Conservation (phyloP, 2,797 vertebrate genomes). For the Pipistrellus nathusii region DNA sequence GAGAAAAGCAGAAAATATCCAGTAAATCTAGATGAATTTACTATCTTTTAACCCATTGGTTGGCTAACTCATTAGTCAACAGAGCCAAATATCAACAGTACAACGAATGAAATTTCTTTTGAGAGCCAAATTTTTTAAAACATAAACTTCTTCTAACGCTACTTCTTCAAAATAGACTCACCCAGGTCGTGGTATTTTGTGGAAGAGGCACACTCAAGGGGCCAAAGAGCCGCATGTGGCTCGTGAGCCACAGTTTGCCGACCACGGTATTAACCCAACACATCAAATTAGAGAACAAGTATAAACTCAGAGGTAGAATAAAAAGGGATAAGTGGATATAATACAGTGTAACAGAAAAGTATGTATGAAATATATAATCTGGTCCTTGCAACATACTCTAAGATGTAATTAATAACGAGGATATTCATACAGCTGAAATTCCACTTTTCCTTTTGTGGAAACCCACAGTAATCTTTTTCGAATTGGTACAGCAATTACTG, state of each 20-base stretch:
- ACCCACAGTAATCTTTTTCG: neutral
- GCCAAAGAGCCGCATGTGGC: no score
- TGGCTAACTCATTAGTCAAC: no score
- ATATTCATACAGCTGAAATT: neutral
- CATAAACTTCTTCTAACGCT: no score
- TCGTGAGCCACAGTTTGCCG: no score
- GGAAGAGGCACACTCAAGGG: no score
- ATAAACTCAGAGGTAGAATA: slow-evolving; percentile 37
- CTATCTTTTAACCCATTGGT: neutral
- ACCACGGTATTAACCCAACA: slow-evolving; percentile 16
- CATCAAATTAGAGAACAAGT: slow-evolving; percentile 12
- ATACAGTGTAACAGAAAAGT: neutral
- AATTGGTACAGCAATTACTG: slow-evolving; percentile 7
- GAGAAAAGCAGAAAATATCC: slow-evolving; percentile 75
- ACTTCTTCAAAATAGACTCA: no score
- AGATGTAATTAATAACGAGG: neutral
- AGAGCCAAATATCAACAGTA: no score
- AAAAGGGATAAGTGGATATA: neutral
- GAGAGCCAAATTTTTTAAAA: no score
- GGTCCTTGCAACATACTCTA: neutral
- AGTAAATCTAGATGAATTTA: slow-evolving; percentile 65
- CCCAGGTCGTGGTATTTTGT: no score
- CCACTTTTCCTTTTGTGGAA: neutral
- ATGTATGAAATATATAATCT: neutral
- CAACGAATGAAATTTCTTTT: no score